These are phyloP conservation scores for Heterochromis multidens DNA, from an alignment of 2,113 vertebrate species.

Conservation along the genomic window DNA sequence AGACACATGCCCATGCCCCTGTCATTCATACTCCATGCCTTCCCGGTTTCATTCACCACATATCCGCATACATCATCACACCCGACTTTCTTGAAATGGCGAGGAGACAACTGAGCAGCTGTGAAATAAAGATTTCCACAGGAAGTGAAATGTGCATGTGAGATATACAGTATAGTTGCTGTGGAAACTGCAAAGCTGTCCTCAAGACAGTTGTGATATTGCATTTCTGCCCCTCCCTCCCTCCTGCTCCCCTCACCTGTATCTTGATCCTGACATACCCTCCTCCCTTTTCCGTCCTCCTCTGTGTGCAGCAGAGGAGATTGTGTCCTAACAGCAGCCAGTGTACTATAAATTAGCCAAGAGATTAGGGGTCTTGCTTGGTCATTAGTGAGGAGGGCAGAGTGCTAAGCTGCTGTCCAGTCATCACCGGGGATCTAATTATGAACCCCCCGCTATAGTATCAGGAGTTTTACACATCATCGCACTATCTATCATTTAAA, in stretches of 20 bases:
- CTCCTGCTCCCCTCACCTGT: not conserved
- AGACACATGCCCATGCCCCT: not conserved
- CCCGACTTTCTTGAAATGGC: not conserved
- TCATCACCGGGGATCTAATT: not conserved
- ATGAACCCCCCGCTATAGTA: not conserved
- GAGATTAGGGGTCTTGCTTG: slow-evolving; percentile 33
- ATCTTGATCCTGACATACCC: not conserved
- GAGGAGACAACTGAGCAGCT: not conserved
- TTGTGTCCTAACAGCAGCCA: not conserved
- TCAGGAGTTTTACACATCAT: not conserved
- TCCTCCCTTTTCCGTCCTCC: not conserved
- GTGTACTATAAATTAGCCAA: not conserved
- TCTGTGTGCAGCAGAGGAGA: not conserved
- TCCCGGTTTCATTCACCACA: not conserved
- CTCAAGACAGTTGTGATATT: slow-evolving; percentile 45
- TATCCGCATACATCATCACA: not conserved
- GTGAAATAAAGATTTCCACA: slow-evolving; percentile 33
- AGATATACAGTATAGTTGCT: slow-evolving; percentile 62
- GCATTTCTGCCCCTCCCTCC: slow-evolving; percentile 4
- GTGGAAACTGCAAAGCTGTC: slow-evolving; percentile 65
- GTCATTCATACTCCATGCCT: accelerated
- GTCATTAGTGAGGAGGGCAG: slow-evolving; percentile 22
- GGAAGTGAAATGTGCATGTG: slow-evolving; percentile 36
- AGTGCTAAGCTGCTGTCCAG: not conserved
- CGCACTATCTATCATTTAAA: not conserved